phyloP scores from a whole-genome alignment of 2,113 vertebrate genomes.

The Eudyptes chrysolophus region DNA sequence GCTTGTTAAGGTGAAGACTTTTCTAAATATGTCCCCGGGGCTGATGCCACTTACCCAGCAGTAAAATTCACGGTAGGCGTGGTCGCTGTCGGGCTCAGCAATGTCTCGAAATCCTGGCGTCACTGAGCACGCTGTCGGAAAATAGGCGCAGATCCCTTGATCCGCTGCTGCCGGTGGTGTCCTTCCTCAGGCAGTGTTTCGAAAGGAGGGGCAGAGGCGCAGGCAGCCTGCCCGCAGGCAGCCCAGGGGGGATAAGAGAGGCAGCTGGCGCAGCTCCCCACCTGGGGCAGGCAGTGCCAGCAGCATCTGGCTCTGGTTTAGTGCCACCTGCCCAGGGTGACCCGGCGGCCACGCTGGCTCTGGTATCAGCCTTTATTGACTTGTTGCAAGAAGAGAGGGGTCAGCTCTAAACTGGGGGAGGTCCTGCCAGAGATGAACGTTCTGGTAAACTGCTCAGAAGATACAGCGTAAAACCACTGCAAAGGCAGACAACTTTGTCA shows the following conservation, averaged over 20 bases:
- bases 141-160: fast-evolving
- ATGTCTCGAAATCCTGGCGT: not conserved
- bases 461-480: not conserved
- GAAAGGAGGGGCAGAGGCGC: fast-evolving
- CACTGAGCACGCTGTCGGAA: not conserved
- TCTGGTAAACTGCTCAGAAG: not conserved
- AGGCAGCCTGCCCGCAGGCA: not conserved
- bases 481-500: not conserved
- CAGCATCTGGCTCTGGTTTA: not conserved
- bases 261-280: not conserved
- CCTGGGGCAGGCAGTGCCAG: not conserved
- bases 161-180: fast-evolving
- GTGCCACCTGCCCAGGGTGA: not conserved
- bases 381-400: not conserved
- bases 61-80: not conserved
- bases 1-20: not conserved
- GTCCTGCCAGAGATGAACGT: not conserved
- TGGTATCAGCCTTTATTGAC: not conserved
- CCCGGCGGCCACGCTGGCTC: fast-evolving
- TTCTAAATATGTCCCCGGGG: not conserved
- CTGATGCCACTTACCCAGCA: not conserved
- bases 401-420: not conserved
- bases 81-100: not conserved
- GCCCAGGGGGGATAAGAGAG: not conserved
- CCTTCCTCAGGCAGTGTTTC: not conserved